Base-by-base conservation (phyloP, 2,797 vertebrate species). In the Molossus molossus region DNA sequence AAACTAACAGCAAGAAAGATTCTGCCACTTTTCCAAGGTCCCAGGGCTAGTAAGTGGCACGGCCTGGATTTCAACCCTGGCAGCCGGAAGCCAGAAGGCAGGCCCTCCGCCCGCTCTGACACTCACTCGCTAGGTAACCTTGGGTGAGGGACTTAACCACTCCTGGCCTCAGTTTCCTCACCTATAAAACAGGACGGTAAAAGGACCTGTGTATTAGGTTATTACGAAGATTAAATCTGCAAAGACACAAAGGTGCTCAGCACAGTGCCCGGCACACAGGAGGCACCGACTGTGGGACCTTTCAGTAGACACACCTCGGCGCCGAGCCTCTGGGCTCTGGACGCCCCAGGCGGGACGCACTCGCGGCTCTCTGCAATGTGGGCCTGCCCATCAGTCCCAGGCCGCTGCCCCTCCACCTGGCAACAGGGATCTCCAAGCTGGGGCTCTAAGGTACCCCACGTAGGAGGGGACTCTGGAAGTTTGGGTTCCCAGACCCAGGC, bases 401-500 rank as follows among this genome's bases (percentile, higher is more conserved):
- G 79, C 23, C 6, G 10, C n/a, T 6, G 13, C 57, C 67, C 88
- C 50, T 55, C 48, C 50, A 65, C 20, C 40, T 57, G 17, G 60
- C 75, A 81, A 65, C 37, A 60, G 17, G 25, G 77, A 58, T 57
- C 73, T 53, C 27, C 25, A 94, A 37, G 60, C 40, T 48, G 23
- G 58, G 33, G 15, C 60, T 90, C 37, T 1, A 7, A 27, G 37
- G 62, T 18, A 13, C 15, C 50, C 72, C 14, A 5, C 11, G 20
- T 11, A 88, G 48, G 57, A 60, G 27, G 53, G 5, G 29, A 62
- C 27, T 84, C 50, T 48, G 27, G 57, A 89, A 69, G 45, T 0
- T 65, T 75, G 95, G 64, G 12, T 80, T 95, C 57, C 87, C 81
- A 91, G 48, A 83, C 64, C 10, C 7, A 62, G 25, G 72, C 23